These are phyloP conservation scores for Enteromius mattozi DNA, from an alignment of 2,797 vertebrate species.

Conservation along the genomic window DNA sequence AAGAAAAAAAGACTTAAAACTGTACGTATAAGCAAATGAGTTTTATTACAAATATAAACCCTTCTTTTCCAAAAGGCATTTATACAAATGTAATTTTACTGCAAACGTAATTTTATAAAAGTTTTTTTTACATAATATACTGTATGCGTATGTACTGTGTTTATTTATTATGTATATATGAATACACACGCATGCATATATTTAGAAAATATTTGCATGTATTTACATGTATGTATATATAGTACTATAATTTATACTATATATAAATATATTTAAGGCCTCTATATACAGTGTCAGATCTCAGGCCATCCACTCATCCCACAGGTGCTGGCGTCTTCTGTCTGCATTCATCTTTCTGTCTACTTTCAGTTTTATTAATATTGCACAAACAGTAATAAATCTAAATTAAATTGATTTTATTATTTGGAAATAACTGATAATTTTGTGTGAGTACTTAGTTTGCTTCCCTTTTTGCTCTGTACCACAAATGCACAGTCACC, in stretches of 20 bases:
- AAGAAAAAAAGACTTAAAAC: neutral
- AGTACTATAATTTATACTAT: too few relatives aligned
- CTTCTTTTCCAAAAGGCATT: neutral
- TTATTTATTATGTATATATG: too few relatives aligned
- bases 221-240: too few relatives aligned
- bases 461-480: neutral
- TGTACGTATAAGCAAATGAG: neutral
- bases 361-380: neutral
- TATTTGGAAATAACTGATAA: neutral
- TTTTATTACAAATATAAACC: neutral
- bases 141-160: too few relatives aligned
- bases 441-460: neutral
- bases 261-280: slow-evolving; percentile 56
- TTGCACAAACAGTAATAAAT: neutral
- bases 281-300: slow-evolving; percentile 18
- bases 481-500: neutral
- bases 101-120: too few relatives aligned
- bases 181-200: too few relatives aligned
- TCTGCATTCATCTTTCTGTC: neutral
- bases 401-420: neutral
- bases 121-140: too few relatives aligned
- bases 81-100: neutral
- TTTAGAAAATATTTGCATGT: too few relatives aligned
- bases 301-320: neutral
- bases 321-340: neutral